Percentiles rank a stretch among this genome's conserved stretches.
Conservation (phyloP, 2,888 invertebrate genomes). For the Coleophora flavipennella region DNA sequence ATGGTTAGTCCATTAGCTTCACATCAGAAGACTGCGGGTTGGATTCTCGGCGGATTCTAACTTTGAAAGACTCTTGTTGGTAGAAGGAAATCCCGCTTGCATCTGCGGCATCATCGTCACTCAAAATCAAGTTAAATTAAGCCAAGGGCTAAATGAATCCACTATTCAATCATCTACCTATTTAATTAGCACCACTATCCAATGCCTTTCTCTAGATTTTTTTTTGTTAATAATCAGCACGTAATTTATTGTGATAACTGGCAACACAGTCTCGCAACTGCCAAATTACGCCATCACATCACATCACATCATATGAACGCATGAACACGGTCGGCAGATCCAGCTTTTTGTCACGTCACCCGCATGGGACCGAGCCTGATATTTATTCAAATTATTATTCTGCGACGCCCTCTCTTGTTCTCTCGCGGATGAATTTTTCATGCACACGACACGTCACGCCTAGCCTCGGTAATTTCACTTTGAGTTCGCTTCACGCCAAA, state of each 20-base stretch:
- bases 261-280: slow-evolving; percentile 23
- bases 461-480: slow-evolving; percentile 66
- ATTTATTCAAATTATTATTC: slow-evolving; percentile 71
- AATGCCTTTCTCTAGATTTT: no score
- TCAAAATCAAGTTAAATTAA: no score
- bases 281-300: slow-evolving; percentile 65
- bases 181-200: no score
- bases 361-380: slow-evolving; percentile 30
- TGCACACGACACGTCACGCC: slow-evolving; percentile 52
- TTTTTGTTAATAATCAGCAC: background rate
- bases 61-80: no score
- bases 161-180: no score
- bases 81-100: no score
- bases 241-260: background rate
- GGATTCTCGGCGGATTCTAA: no score
- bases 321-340: slow-evolving; percentile 58
- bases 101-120: no score
- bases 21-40: no score
- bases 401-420: slow-evolving; percentile 63
- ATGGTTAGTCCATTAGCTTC: no score
- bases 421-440: slow-evolving; percentile 69
- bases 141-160: no score
- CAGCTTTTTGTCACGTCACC: slow-evolving; percentile 29
- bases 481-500: slow-evolving; percentile 52
- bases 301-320: no score